Conservation (phyloP, 2,888 invertebrate genomes). For the Dilophus febrilis region DNA sequence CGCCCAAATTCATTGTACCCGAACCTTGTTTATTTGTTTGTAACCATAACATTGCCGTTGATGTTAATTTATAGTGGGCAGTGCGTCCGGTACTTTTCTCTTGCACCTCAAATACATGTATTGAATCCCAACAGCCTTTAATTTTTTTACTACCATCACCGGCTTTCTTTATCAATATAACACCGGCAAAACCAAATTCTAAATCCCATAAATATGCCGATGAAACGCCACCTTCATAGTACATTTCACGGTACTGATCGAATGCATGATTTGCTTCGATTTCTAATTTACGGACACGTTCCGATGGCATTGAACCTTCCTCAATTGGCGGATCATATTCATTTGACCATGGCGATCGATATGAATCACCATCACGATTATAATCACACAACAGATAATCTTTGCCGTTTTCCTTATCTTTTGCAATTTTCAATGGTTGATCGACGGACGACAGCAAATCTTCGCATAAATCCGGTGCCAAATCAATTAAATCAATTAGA, state of each 20-base stretch:
- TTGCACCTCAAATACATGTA: slow-evolving; percentile 97
- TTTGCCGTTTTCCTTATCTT: slow-evolving; percentile 86
- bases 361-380: slow-evolving; percentile 97
- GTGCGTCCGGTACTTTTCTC: slow-evolving; percentile 87
- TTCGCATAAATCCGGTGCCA: slow-evolving; percentile 91
- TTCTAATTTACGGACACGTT: slow-evolving; percentile 85
- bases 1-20: slow-evolving; percentile 98
- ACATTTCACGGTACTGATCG: slow-evolving; percentile 97
- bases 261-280: slow-evolving; percentile 97
- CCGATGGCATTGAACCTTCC: slow-evolving; percentile 97
- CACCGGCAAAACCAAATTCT: slow-evolving; percentile 96
- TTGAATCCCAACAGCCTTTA: slow-evolving; percentile 99
- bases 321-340: slow-evolving; percentile 94
- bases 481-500: slow-evolving; percentile 89
- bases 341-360: slow-evolving; percentile 98
- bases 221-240: slow-evolving; percentile 98
- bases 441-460: slow-evolving; percentile 94
- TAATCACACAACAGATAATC: slow-evolving; percentile 98
- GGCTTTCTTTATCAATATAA: slow-evolving; percentile 96
- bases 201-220: slow-evolving; percentile 99
- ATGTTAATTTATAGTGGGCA: slow-evolving; percentile 96
- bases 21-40: slow-evolving; percentile 94
- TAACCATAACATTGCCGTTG: slow-evolving; percentile 98
- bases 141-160: slow-evolving; percentile 97
- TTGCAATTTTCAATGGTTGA: slow-evolving; percentile 94